These are phyloP conservation scores for Zapus hudsonius DNA, from an alignment of 2,113 vertebrate genomes.

Conservation along the genomic window DNA sequence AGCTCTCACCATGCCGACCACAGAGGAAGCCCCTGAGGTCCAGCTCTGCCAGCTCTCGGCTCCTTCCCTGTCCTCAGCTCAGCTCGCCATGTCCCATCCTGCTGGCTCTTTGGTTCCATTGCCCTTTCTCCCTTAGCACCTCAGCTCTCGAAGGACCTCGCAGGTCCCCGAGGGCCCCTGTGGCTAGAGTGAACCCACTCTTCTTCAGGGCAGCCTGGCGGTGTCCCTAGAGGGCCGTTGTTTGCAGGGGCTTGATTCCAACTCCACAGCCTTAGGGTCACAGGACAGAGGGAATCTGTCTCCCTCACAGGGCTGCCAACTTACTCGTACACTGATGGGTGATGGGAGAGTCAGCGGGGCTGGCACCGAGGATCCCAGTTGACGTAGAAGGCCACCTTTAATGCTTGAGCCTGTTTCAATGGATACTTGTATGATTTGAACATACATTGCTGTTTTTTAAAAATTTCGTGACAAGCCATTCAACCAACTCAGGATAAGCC, in stretches of 20 bases:
- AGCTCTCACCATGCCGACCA: too few species aligned
- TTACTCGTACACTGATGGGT: not conserved
- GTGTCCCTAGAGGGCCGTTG: not conserved
- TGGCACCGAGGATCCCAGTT: too few species aligned
- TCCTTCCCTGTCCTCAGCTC: rapidly evolving
- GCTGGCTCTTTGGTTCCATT: rapidly evolving
- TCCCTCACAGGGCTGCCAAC: not conserved
- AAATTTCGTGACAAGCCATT: too few species aligned
- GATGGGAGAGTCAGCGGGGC: not conserved
- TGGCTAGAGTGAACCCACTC: not conserved
- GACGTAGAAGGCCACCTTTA: rapidly evolving
- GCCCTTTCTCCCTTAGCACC: rapidly evolving
- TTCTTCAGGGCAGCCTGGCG: too few species aligned
- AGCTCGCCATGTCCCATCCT: rapidly evolving
- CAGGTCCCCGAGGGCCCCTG: not conserved
- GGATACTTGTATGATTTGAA: not conserved
- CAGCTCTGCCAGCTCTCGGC: not conserved
- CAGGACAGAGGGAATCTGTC: not conserved
- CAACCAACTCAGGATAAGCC: too few species aligned
- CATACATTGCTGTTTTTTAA: not conserved
- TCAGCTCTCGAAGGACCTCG: not conserved
- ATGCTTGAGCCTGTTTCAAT: rapidly evolving
- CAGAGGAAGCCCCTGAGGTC: too few species aligned
- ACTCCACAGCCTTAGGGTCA: not conserved
- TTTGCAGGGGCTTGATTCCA: rapidly evolving